Base-by-base conservation (phyloP, 2,797 vertebrate species). In the Sphaeramia orbicularis region DNA sequence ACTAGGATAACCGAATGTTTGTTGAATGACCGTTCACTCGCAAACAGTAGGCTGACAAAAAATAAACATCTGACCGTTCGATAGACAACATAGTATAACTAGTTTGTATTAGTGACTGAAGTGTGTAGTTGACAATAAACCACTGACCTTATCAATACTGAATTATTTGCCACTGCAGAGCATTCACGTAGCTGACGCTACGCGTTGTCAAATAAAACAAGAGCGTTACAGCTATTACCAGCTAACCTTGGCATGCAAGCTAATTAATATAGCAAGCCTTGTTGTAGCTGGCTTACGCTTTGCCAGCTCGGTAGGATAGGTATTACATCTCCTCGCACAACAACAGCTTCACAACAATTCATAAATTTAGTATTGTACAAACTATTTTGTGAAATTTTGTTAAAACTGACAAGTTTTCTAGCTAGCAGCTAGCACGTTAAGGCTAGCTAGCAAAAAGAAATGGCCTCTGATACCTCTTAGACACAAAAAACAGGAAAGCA, bases 401-500 rank as follows among this genome's bases (percentile, higher is more conserved):
- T 48, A 37, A 74, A 59, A 76, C 55, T 38, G 41, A 73, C 68
- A 58, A 75, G 48, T 83, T 81, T 50, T 45, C 40, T 71, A 50
- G 78, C 76, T 84, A 83, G 56, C 71, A 45, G 66, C 55, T 91
- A 91, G 74, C 85, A 76, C n/a, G 76, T 74, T 76, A 65, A 59
- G 60, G 76, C 74, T 81, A 84, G 85, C 85, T 84, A 85, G 84
- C 85, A 71, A 84, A 84, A 90, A 90, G 88, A 92, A 89, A 90
- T 91, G 92, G 90, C 91, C 90, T 90, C 90, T 91, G 87, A 87
- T 91, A 88, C 86, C 86, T 84, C 89, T 86, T 83, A 88, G 78
- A 90, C 83, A 93, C 78, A 92, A 86, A 92, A 93, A 92, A 92
- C 92, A 93, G 89, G 88, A 92, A 91, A 92, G 86, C 85, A 93